Evolutionary conservation across 2,797 vertebrate species (phyloP).

Genomic region (Lophius americanus): DNA sequence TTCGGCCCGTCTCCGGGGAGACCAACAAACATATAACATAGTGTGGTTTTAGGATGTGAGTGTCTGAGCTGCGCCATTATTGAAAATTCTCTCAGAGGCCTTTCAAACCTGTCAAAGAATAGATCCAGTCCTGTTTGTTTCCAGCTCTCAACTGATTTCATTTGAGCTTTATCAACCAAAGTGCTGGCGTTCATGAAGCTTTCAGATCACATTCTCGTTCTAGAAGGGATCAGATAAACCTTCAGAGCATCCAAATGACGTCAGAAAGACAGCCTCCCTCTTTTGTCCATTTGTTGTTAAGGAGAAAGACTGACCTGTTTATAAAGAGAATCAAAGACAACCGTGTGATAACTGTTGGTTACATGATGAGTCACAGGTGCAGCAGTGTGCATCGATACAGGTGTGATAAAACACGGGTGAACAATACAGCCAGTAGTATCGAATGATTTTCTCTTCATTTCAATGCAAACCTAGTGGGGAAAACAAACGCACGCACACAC

Average conservation of each 20-base stretch:
- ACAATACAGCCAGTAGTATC: slow-evolving; percentile 46
- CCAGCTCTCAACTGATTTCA: slow-evolving; percentile 14
- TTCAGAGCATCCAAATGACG: slow-evolving; percentile 28
- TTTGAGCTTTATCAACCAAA: neutral
- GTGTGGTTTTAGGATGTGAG: slow-evolving; percentile 18
- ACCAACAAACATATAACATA: slow-evolving; percentile 35
- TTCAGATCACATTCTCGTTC: neutral
- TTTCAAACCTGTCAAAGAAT: slow-evolving; percentile 20
- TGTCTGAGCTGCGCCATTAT: neutral
- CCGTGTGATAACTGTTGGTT: slow-evolving; percentile 11
- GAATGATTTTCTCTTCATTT: slow-evolving; percentile 35
- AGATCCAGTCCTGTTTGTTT: slow-evolving; percentile 6
- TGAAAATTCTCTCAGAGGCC: slow-evolving; percentile 19
- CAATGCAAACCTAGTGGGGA: slow-evolving; percentile 35
- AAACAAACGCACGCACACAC: slow-evolving; percentile 7
- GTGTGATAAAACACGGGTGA: slow-evolving; percentile 25
- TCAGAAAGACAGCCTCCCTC: slow-evolving; percentile 34
- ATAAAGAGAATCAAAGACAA: slow-evolving; percentile 30
- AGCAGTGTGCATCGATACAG: slow-evolving; percentile 20
- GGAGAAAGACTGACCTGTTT: slow-evolving; percentile 9
- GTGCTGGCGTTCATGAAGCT: neutral
- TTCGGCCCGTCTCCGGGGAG: slow-evolving; percentile 8
- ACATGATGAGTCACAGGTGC: slow-evolving; percentile 17
- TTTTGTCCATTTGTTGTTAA: slow-evolving; percentile 47
- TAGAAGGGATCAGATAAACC: no score